Evolutionary conservation across 2,113 vertebrate species (phyloP), one percentile per base, ranked within the genome.

Genomic region (Thunnus thynnus): DNA sequence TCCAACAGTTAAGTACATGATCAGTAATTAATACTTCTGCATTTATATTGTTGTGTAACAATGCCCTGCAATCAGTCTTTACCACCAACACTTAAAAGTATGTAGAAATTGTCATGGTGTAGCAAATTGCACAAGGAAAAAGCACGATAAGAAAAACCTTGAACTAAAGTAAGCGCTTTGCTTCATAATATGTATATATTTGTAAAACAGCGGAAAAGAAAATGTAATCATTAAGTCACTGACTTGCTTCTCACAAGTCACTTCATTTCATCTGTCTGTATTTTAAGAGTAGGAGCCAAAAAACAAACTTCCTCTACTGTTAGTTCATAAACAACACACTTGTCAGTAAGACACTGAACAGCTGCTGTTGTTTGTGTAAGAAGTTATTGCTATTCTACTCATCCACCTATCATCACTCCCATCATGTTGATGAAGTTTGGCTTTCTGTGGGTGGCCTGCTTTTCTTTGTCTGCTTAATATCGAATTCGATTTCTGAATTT

Each of bases 361-460:
- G 41, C 66, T 71, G 75, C 63, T 50, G 55, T 13, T 52, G 68
- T 81, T 78, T n/a, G 48, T 72, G 36, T 50, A 8, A 14, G 20
- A 75, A 25, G 73, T 46, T 56, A 54, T 55, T 63, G 58, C 72
- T 65, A 55, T 56, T 76, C 54, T 2, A 12, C 10, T 3, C 68
- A 6, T 80, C 60, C 14, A 3, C 27, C 36, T 25, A 32, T 44
- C 27, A 62, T 27, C 32, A 30, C 55, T 1, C 4, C 18, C 17
- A 11, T 48, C 57, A 46, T 48, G 47, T 2, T 58, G 50, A 75
- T 76, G 32, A 67, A 46, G 72, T 46, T 27, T 48, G 57, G 56
- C 76, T 64, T 46, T 57, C 27, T 64, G 44, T 11, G 51, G 48
- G n/a, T 44, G 32, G 44, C 18, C 51, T 3, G 32, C n/a, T 50